Evolutionary conservation across 2,113 vertebrate genomes (phyloP), one percentile per base, ranked within the genome.

Genomic region (Geococcyx californianus): DNA sequence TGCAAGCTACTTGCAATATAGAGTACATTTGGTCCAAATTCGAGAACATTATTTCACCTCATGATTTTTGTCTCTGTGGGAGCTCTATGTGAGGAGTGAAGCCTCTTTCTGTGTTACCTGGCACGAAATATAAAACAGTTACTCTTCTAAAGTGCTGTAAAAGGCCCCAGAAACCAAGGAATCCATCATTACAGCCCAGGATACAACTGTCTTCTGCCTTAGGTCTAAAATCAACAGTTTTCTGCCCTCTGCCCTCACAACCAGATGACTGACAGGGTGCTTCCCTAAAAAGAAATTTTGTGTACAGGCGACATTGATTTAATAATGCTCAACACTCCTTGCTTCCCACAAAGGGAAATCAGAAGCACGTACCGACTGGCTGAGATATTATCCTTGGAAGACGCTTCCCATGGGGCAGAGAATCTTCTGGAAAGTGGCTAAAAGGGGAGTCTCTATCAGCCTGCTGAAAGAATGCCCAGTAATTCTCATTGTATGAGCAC

Each of bases 11-110:
- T 95, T 95, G 66, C 60, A 92, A 7, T 17, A 45, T 44, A 76
- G 90, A 90, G 26, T 89, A 56, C 83, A 67, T 95, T 95, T 92
- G 80, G 89, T 81, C 86, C 54, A 78, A 85, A 91, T 93, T 84
- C 29, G 9, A 91, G 64, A 85, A 89, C 87, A 93, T 93, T 87
- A 87, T 93, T 96, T 93, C 89, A 87, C 88, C 78, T 96, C 87
- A 42, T 94, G 87, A 89, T 90, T 87, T 91, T 89, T 95, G 78
- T 94, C 94, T 93, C 97, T 91, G 64, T 95, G 94, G 93, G 94
- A 95, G 77, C 54, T 74, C 56, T 84, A 1, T 58, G 68, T 74
- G 92, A 95, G 70, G 77, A 96, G 64, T 92, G 86, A 94, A 96
- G 78, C 68, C 92, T 93, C 89, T 89, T 83, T 96, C 84, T 84